phyloP scores from a whole-genome alignment of 2,797 vertebrate species.

The Gila robusta region DNA sequence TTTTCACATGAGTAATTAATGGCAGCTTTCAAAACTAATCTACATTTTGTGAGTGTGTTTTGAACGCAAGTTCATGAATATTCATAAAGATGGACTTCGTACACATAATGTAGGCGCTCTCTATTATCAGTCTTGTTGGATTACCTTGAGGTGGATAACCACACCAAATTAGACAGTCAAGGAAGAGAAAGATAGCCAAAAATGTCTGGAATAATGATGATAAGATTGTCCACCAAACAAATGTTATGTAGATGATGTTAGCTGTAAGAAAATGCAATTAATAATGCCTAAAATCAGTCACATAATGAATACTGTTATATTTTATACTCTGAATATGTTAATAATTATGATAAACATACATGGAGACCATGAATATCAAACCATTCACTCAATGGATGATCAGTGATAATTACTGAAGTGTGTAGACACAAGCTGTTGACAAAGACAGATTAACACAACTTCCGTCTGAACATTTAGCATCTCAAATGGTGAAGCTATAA shows the following conservation, averaged over 20 bases:
- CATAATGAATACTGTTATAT: not conserved
- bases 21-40: conserved; percentile 5
- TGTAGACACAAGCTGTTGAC: conserved; percentile 10
- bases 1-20: conserved; percentile 16
- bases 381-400: not conserved
- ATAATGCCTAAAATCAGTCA: not conserved
- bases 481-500: not conserved
- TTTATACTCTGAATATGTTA: not conserved
- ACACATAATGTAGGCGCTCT: not conserved
- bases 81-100: not conserved
- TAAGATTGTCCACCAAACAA: not conserved
- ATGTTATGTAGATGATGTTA: not conserved
- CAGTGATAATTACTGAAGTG: conserved; percentile 1
- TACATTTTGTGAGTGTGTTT: not conserved
- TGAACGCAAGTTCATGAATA: conserved; percentile 9
- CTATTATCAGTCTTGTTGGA: not conserved
- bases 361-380: conserved; percentile 5
- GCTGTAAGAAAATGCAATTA: not conserved
- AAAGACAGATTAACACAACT: not conserved
- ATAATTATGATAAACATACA: conserved; percentile 14
- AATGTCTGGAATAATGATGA: not conserved
- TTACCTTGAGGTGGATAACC: not conserved
- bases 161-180: not conserved
- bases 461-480: not conserved
- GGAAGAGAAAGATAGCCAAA: not conserved